These are phyloP conservation scores for Paedocypris sp. DNA, from an alignment of 2,113 vertebrate genomes.

Conservation along the genomic window DNA sequence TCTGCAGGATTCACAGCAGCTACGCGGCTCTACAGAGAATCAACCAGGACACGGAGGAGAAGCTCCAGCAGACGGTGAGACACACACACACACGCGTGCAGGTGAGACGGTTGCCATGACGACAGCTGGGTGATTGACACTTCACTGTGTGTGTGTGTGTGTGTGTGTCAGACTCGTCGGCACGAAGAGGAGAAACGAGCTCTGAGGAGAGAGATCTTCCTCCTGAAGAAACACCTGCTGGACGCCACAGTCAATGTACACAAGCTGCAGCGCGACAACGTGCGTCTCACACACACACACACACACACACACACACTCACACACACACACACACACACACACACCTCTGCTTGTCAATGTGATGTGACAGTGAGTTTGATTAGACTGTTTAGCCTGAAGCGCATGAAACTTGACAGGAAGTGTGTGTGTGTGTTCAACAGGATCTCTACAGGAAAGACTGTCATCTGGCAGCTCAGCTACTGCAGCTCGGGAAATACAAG, in stretches of 20 bases:
- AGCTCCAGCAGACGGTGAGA: constrained; percentile 84
- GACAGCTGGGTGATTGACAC: no score
- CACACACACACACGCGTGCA: neutral
- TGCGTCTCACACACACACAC: constrained; percentile 58
- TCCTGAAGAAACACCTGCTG: constrained; percentile 92
- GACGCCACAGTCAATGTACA: constrained; percentile 93
- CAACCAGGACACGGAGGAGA: constrained; percentile 94
- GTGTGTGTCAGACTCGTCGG: constrained; percentile 71
- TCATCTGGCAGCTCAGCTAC: constrained; percentile 87
- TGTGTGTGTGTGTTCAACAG: constrained; percentile 53
- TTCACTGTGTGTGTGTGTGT: no score
- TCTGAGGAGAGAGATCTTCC: constrained; percentile 84
- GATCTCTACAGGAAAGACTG: constrained; percentile 94
- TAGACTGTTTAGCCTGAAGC: no score
- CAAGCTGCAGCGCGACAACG: constrained; percentile 89
- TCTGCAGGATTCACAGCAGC: constrained; percentile 85
- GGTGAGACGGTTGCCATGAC: no score
- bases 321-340: neutral
- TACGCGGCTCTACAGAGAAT: constrained; percentile 89
- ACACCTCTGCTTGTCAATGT: neutral
- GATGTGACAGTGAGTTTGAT: no score
- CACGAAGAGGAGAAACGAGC: constrained; percentile 90
- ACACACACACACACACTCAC: neutral
- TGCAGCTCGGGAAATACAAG: constrained; percentile 87
- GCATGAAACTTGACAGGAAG: no score